Percentiles rank a stretch among this genome's conserved stretches.
These are phyloP conservation scores for Pantelozetes paolii DNA, from an alignment of 2,888 invertebrate species.

Conservation along the genomic window DNA sequence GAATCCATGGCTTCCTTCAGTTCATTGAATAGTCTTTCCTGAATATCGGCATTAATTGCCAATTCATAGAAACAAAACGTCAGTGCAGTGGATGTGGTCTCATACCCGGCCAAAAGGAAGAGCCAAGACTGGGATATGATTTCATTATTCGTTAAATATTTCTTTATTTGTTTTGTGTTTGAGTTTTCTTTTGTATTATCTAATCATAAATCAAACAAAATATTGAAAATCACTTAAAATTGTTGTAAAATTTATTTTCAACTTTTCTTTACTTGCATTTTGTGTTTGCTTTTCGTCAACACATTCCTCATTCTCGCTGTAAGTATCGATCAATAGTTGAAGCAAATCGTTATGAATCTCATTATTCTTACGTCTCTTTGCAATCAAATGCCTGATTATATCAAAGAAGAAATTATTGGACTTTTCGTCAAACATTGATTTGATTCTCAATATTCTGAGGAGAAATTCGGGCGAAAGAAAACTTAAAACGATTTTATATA, in stretches of 20 bases:
- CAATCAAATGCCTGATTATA: background rate
- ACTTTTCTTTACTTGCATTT: no score
- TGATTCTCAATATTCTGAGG: no score
- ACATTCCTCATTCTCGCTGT: background rate
- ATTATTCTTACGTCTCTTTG: background rate
- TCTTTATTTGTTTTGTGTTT: background rate
- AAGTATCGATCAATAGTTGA: constrained; percentile 1
- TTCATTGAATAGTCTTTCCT: constrained; percentile 49
- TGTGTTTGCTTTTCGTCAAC: background rate
- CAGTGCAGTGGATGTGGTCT: constrained; percentile 62
- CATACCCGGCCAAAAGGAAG: constrained; percentile 63
- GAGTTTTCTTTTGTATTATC: no score
- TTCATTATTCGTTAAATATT: constrained; percentile 27
- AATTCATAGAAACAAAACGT: constrained; percentile 59
- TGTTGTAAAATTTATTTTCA: no score
- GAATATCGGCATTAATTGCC: constrained; percentile 58
- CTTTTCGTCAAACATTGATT: background rate
- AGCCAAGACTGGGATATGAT: constrained; percentile 57
- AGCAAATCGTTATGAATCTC: constrained; percentile 19
- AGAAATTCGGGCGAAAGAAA: background rate
- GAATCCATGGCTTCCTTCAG: background rate
- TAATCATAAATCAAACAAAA: no score
- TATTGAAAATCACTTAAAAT: no score
- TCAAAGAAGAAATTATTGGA: constrained; percentile 10
- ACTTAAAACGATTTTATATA: background rate